Percentiles rank a stretch among this genome's conserved stretches.
These are phyloP conservation scores for Cryptocephalus primarius DNA, from an alignment of 2,888 invertebrate genomes.

Conservation along the genomic window DNA sequence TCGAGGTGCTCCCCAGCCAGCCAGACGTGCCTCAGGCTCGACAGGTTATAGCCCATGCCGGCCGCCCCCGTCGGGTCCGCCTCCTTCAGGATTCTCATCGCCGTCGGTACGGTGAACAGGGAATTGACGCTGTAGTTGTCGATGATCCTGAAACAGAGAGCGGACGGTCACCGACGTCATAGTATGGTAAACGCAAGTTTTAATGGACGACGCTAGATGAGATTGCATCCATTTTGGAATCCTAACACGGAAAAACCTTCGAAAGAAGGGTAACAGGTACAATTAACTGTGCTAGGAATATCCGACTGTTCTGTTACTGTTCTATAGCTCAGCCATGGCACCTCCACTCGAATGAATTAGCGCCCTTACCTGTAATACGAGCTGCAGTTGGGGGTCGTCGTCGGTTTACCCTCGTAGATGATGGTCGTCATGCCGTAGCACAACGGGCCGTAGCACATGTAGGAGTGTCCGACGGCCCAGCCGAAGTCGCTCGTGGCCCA, in stretches of 20 bases:
- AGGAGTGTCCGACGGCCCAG: constrained; percentile 93
- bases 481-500: constrained; percentile 87
- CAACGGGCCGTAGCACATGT: constrained; percentile 86
- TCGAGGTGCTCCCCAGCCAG: constrained; percentile 92
- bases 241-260: too few relatives aligned
- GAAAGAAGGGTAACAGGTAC: too few relatives aligned
- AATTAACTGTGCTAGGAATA: too few relatives aligned
- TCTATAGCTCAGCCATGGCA: too few relatives aligned
- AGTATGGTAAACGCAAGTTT: too few relatives aligned
- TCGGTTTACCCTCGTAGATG: constrained; percentile 89
- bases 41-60: constrained; percentile 56
- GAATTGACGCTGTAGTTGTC: constrained; percentile 76
- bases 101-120: constrained; percentile 85
- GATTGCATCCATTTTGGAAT: too few relatives aligned
- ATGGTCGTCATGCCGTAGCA: constrained; percentile 70
- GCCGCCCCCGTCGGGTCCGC: constrained; percentile 64
- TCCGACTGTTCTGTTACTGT: too few relatives aligned
- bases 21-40: constrained; percentile 61
- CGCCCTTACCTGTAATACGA: constrained; percentile 81
- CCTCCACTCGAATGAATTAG: too few relatives aligned
- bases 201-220: too few relatives aligned
- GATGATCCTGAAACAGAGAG: constrained; percentile 53
- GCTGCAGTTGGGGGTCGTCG: constrained; percentile 85
- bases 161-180: too few relatives aligned
- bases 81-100: constrained; percentile 72